Evolutionary conservation across 2,797 vertebrate species (phyloP).

Genomic region (Choloepus didactylus): DNA sequence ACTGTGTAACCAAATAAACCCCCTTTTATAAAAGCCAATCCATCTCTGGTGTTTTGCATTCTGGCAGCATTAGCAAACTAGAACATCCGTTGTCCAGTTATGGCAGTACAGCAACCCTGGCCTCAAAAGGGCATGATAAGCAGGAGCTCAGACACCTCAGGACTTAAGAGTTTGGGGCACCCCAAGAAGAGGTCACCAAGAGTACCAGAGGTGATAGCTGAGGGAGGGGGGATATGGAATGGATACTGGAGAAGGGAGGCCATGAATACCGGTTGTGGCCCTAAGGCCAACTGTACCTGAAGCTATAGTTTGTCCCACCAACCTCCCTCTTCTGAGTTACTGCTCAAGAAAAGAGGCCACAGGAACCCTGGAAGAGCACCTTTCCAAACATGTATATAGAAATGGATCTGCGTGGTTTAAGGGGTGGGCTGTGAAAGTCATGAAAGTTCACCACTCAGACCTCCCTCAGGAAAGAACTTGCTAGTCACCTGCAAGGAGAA

Average conservation of each 20-base stretch:
- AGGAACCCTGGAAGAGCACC: not conserved
- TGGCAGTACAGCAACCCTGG: not conserved
- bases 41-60: no score
- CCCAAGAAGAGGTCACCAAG: not conserved
- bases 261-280: not conserved
- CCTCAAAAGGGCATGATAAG: not conserved
- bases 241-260: not conserved
- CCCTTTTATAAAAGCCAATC: no score
- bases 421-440: no score
- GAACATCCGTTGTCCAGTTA: no score
- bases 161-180: not conserved
- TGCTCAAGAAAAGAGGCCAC: not conserved
- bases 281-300: not conserved
- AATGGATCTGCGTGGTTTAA: not conserved
- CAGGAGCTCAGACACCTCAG: not conserved
- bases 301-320: not conserved
- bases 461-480: not conserved
- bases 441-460: not conserved
- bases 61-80: no score
- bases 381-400: not conserved
- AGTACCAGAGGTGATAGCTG: not conserved
- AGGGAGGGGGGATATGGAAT: not conserved
- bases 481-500: not conserved
- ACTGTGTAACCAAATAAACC: no score
- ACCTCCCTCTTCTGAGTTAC: not conserved